phyloP scores from a whole-genome alignment of 2,113 vertebrate species.

The Capreolus pygargus region DNA sequence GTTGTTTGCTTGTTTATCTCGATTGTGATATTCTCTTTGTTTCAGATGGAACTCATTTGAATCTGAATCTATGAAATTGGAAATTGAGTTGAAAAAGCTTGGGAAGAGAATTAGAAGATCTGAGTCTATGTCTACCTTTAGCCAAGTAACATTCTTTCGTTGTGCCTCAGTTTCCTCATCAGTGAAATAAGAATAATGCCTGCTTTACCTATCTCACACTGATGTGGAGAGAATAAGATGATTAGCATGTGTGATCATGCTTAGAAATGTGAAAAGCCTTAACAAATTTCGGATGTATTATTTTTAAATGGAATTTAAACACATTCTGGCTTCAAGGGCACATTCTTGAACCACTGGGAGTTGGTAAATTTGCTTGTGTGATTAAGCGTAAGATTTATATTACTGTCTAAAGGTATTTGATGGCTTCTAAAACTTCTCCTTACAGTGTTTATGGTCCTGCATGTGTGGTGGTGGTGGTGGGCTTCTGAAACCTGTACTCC shows the following conservation, averaged over 20 bases:
- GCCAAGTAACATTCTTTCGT: neutral
- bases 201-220: neutral
- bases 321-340: neutral
- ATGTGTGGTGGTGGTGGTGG: neutral
- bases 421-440: neutral
- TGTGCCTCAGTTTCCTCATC: neutral
- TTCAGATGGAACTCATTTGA: neutral
- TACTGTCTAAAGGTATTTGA: conserved; percentile 1
- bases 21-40: neutral
- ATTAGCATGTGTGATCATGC: neutral
- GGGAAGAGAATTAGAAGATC: neutral
- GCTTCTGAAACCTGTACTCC: neutral
- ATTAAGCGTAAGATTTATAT: conserved; percentile 9
- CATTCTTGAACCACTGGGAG: neutral
- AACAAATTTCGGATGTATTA: neutral
- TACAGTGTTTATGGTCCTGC: neutral
- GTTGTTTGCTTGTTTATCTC: neutral
- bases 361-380: conserved; percentile 23
- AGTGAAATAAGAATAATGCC: neutral
- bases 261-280: conserved; percentile 36
- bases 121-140: neutral
- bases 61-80: neutral
- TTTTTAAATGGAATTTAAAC: conserved; percentile 33
- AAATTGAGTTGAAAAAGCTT: neutral
- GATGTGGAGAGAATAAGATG: neutral